Percentiles rank a stretch among this genome's conserved stretches.
Evolutionary conservation across 1,140 invertebrate species (phyloP).

Genomic region (Drosophila lowei): DNA sequence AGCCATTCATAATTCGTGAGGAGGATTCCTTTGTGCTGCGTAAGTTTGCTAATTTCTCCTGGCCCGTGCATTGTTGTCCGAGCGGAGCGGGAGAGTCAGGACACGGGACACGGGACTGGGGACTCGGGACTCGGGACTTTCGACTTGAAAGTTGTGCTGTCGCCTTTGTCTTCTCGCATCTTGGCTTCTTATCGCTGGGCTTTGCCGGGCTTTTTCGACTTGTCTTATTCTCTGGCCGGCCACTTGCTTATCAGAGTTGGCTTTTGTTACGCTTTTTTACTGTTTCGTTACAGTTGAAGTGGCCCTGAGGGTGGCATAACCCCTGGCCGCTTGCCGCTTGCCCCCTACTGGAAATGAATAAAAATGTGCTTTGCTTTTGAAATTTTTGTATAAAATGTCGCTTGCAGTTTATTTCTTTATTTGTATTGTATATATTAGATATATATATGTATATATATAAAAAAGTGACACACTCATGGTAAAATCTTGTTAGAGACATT

Average conservation of each 20-base stretch:
- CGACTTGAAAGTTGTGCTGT: conserved; percentile 40
- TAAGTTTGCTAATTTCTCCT: conserved; percentile 56
- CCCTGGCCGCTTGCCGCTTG: conserved; percentile 1
- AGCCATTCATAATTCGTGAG: conserved; percentile 55
- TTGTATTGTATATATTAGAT: conserved; percentile 72
- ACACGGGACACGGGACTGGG: too few species aligned
- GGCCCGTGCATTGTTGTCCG: conserved; percentile 43
- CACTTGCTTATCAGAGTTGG: conserved; percentile 53
- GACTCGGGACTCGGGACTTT: conserved; percentile 1
- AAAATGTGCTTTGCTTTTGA: conserved; percentile 23
- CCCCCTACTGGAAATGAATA: conserved; percentile 16
- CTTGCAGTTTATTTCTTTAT: conserved; percentile 64
- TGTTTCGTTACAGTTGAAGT: conserved; percentile 42
- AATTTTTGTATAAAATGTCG: conserved; percentile 71
- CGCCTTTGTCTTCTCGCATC: conserved; percentile 52
- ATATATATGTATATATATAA: conserved; percentile 68
- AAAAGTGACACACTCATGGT: conserved; percentile 80
- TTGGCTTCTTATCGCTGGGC: conserved; percentile 33
- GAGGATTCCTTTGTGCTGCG: conserved; percentile 33
- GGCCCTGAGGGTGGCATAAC: conserved; percentile 37
- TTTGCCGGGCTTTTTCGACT: not conserved
- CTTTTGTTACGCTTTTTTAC: conserved; percentile 37
- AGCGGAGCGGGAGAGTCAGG: conserved; percentile 1
- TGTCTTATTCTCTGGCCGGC: conserved; percentile 31
- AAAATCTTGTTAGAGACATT: conserved; percentile 80